phyloP scores from a whole-genome alignment of 2,113 vertebrate species.

The Eretmochelys imbricata region DNA sequence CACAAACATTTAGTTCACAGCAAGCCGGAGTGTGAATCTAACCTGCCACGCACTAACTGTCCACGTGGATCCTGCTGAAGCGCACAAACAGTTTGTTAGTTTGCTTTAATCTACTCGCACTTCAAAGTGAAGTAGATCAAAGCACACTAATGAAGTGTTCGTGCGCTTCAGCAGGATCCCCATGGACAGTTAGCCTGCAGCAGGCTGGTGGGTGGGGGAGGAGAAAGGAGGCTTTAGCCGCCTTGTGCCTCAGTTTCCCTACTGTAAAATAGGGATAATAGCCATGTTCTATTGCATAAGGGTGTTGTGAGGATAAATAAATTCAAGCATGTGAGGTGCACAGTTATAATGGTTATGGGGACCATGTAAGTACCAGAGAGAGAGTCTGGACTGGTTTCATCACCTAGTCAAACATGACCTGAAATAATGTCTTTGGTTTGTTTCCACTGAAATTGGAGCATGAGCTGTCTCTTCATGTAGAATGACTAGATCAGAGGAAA shows the following conservation, averaged over 20 bases:
- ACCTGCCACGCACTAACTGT: neutral
- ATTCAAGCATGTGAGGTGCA: neutral
- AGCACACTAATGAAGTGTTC: no score
- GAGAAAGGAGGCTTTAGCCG: neutral
- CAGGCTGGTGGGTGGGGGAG: no score
- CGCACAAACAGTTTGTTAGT: neutral
- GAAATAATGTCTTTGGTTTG: neutral
- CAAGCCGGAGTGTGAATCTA: neutral
- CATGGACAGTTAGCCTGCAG: neutral
- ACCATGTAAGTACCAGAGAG: neutral
- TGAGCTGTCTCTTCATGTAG: neutral
- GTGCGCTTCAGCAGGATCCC: no score
- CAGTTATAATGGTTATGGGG: neutral
- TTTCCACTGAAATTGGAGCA: neutral
- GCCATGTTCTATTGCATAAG: neutral
- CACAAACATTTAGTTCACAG: neutral
- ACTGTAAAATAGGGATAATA: neutral
- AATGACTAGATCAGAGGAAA: neutral
- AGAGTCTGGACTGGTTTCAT: neutral
- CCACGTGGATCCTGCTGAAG: neutral
- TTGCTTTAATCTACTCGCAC: neutral
- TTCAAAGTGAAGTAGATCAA: neutral
- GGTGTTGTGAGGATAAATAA: neutral
- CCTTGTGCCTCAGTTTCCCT: neutral
- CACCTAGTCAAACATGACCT: neutral